Evolutionary conservation across 2,888 invertebrate species (phyloP).

Genomic region (Taphrorychus bicolor): DNA sequence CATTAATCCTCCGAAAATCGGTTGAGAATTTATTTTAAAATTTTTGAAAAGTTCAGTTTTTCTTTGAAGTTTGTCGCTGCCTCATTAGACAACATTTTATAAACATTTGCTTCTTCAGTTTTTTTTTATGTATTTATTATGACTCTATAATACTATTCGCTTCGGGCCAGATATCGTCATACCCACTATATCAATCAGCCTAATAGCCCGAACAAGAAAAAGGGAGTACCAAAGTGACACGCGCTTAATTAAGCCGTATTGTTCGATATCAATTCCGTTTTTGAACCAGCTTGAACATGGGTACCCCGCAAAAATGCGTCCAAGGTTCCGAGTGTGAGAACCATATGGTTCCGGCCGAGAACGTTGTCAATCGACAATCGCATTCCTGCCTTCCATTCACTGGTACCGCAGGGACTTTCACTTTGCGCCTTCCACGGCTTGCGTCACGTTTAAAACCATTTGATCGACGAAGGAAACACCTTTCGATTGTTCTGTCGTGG

Average conservation of each 20-base stretch:
- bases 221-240: not conserved
- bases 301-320: slow-evolving; percentile 33
- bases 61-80: no score
- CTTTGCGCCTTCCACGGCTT: slow-evolving; percentile 27
- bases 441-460: slow-evolving; percentile 17
- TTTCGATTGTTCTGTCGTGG: slow-evolving; percentile 8
- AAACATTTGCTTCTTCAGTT: no score
- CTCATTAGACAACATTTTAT: no score
- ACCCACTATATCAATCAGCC: not conserved
- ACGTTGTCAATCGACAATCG: slow-evolving; percentile 37
- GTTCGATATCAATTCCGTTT: not conserved
- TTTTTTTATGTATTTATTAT: no score
- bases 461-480: slow-evolving; percentile 29
- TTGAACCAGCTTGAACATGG: slow-evolving; percentile 3
- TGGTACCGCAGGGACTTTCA: slow-evolving; percentile 28
- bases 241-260: not conserved
- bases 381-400: slow-evolving; percentile 39
- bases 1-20: slow-evolving; percentile 6
- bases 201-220: not conserved
- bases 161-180: no score
- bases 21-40: not conserved
- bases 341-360: slow-evolving; percentile 40
- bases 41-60: not conserved
- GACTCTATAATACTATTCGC: no score
- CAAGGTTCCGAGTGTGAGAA: slow-evolving; percentile 40